These are phyloP conservation scores for Brenthis ino DNA, from an alignment of 2,888 invertebrate genomes.

Conservation along the genomic window DNA sequence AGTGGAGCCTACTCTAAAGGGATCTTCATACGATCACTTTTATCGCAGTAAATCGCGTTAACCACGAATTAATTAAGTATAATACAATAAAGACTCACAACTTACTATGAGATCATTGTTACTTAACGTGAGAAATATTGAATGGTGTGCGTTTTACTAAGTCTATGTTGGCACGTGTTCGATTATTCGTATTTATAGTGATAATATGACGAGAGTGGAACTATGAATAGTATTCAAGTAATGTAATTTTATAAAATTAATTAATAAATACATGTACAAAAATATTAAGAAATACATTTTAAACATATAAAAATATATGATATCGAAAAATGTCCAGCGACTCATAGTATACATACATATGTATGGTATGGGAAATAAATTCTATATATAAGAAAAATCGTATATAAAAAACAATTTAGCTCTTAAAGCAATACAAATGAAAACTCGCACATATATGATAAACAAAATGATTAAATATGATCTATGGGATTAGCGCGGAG, in stretches of 20 bases:
- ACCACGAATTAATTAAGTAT: slow-evolving; percentile 8
- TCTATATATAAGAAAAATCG: background rate
- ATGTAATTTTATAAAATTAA: slow-evolving; percentile 4
- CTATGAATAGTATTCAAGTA: background rate
- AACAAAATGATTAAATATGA: too few species aligned
- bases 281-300: slow-evolving; percentile 15
- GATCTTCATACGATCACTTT: background rate
- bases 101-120: slow-evolving; percentile 38
- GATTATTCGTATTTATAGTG: slow-evolving; percentile 31
- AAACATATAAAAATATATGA: slow-evolving; percentile 14
- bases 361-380: background rate
- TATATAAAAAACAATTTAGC: background rate
- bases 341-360: background rate
- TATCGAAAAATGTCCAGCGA: background rate
- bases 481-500: slow-evolving; percentile 53
- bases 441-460: too few species aligned
- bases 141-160: slow-evolving; percentile 22
- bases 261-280: slow-evolving; percentile 1
- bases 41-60: slow-evolving; percentile 5
- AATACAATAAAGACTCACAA: slow-evolving; percentile 28
- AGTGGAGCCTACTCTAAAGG: slow-evolving; percentile 17
- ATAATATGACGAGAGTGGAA: slow-evolving; percentile 7
- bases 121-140: slow-evolving; percentile 23
- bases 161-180: slow-evolving; percentile 41
- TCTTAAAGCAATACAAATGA: background rate